Conservation (phyloP, 2,797 vertebrate genomes). For the Sebastes variabilis region DNA sequence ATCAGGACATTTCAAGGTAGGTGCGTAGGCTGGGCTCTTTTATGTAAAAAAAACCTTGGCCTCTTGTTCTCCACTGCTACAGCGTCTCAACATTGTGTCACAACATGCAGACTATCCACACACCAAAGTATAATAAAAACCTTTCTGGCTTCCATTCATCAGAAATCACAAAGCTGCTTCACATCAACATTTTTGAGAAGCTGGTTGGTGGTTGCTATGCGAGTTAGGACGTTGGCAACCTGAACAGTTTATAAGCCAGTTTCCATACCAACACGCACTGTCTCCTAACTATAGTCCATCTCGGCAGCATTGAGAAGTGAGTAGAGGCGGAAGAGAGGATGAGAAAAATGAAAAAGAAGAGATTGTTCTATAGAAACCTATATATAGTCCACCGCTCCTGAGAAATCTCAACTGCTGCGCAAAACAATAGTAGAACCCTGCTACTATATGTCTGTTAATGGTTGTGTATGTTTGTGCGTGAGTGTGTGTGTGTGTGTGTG, state of each 20-base stretch:
- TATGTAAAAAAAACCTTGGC: slow-evolving; percentile 9
- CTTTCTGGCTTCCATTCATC: slow-evolving; percentile 42
- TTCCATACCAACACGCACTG: slow-evolving; percentile 77
- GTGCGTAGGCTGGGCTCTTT: slow-evolving; percentile 20
- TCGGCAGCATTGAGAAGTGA: slow-evolving; percentile 17
- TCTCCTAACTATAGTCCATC: slow-evolving; percentile 46
- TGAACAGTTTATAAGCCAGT: slow-evolving; percentile 71
- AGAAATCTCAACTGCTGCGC: background rate
- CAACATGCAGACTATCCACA: background rate
- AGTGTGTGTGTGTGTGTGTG: no score
- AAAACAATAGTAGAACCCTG: background rate
- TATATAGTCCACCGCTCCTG: background rate
- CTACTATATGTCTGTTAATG: background rate
- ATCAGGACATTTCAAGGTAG: slow-evolving; percentile 23
- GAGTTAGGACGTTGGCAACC: slow-evolving; percentile 71
- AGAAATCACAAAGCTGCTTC: slow-evolving; percentile 43
- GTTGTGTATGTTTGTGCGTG: background rate
- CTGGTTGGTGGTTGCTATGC: slow-evolving; percentile 72
- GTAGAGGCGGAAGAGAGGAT: slow-evolving; percentile 14
- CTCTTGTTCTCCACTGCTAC: background rate
- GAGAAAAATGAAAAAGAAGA: slow-evolving; percentile 7
- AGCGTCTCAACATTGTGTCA: slow-evolving; percentile 1
- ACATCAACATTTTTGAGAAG: slow-evolving; percentile 47
- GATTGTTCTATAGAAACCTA: background rate
- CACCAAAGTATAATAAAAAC: slow-evolving; percentile 26